phyloP scores from a whole-genome alignment of 1,140 invertebrate genomes.

The Drosophila ironensis region DNA sequence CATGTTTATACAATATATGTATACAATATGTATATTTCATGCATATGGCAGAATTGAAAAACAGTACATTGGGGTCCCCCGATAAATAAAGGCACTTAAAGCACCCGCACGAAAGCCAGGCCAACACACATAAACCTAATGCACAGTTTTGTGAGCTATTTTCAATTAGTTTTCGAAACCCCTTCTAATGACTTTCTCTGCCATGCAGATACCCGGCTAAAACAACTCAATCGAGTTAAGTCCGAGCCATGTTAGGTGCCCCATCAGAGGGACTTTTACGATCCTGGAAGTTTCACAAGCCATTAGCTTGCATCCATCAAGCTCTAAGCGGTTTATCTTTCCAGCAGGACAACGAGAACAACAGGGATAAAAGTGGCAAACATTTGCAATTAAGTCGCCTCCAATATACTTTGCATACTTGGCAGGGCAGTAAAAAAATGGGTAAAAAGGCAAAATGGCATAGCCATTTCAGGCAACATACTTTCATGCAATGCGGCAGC shows the following conservation, averaged over 20 bases:
- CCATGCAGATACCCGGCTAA: background rate
- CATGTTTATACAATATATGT: too few species aligned
- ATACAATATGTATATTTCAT: too few species aligned
- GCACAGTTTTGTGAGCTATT: background rate
- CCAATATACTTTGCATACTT: slow-evolving; percentile 40
- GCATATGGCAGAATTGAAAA: too few species aligned
- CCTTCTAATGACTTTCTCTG: slow-evolving; percentile 34
- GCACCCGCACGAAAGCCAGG: background rate
- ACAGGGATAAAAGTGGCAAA: slow-evolving; percentile 11
- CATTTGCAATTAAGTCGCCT: slow-evolving; percentile 19
- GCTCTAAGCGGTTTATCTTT: slow-evolving; percentile 63
- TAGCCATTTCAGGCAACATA: slow-evolving; percentile 20
- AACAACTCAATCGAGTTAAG: slow-evolving; percentile 59
- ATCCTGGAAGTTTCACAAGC: slow-evolving; percentile 71
- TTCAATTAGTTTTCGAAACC: background rate
- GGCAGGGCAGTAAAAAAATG: slow-evolving; percentile 28
- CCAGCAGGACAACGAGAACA: slow-evolving; percentile 10
- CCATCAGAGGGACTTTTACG: background rate
- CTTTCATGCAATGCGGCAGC: slow-evolving; percentile 24
- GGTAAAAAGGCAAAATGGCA: slow-evolving; percentile 7
- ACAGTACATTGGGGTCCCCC: background rate
- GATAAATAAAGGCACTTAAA: background rate
- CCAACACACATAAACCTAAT: background rate
- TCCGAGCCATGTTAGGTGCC: background rate
- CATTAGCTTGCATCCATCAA: slow-evolving; percentile 66